Percentiles rank a stretch among this genome's conserved stretches.
Evolutionary conservation across 92 coral and sea anemone species (phyloP).

Genomic region (Paragorgia papillata): DNA sequence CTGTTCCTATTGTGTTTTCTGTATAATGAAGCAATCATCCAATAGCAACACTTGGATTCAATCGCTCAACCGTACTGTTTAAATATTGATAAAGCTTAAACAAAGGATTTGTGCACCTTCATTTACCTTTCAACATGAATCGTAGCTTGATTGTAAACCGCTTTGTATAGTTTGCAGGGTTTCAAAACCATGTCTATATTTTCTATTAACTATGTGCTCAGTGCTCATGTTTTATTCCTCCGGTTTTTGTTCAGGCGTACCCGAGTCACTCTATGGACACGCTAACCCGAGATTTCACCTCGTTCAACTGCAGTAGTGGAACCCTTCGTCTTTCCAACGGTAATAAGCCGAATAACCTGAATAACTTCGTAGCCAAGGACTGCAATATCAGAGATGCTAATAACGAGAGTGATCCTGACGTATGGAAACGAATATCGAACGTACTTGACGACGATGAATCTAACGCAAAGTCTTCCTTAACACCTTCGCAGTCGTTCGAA

Average conservation of each 20-base stretch:
- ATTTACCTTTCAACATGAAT: no score
- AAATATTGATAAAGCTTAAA: no score
- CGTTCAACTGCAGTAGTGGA: conserved; percentile 33
- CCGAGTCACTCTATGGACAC: conserved; percentile 43
- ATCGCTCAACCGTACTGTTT: no score
- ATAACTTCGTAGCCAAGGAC: conserved; percentile 21
- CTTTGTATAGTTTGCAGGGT: no score
- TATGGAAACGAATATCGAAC: conserved; percentile 40
- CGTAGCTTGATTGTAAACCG: no score
- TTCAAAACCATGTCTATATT: no score
- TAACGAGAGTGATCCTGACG: not conserved
- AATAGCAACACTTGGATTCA: no score
- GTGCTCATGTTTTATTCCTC: no score
- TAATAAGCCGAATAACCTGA: conserved; percentile 27
- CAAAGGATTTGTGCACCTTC: no score
- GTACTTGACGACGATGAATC: not conserved
- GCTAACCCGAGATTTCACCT: conserved; percentile 37
- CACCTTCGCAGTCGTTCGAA: conserved; percentile 11
- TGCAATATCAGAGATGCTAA: conserved; percentile 27
- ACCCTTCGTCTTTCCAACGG: conserved; percentile 3
- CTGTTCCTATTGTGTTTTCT: no score
- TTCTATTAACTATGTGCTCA: no score
- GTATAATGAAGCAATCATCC: no score
- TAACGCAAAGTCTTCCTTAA: not conserved
- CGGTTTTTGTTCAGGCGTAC: conserved; percentile 7